phyloP scores from a whole-genome alignment of 2,113 vertebrate genomes.

The Gadus chalcogrammus region DNA sequence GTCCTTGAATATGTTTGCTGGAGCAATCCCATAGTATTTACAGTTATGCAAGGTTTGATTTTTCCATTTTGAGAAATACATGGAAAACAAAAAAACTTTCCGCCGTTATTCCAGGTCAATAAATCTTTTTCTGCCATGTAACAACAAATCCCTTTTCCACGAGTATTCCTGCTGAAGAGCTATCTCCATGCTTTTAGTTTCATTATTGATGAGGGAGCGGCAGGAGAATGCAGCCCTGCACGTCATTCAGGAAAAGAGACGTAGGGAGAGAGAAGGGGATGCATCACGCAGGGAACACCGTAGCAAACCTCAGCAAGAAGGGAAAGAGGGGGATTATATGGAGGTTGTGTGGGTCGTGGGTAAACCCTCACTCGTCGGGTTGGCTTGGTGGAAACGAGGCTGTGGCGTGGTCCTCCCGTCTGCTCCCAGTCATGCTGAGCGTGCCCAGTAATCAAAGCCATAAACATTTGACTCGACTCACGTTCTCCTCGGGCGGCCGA shows the following conservation, averaged over 20 bases:
- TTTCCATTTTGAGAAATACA: too few relatives aligned
- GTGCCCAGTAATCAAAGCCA: conserved; percentile 36
- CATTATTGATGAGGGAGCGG: conserved; percentile 65
- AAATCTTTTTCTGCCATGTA: too few relatives aligned
- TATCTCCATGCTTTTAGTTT: conserved; percentile 54
- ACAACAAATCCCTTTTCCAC: conserved; percentile 20
- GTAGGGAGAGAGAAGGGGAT: conserved; percentile 18
- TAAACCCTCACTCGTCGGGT: conserved; percentile 32
- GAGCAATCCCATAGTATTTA: too few relatives aligned
- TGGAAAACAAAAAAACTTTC: too few relatives aligned
- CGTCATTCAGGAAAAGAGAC: conserved; percentile 45
- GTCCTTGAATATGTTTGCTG: too few relatives aligned
- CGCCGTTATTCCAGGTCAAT: too few relatives aligned
- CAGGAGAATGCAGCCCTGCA: conserved; percentile 42
- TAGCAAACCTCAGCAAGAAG: conserved; percentile 46
- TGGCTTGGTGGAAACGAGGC: conserved; percentile 3
- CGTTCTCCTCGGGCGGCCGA: conserved; percentile 5
- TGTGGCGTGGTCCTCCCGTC: conserved; percentile 3
- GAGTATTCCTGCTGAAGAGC: conserved; percentile 32
- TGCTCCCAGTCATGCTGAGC: conserved; percentile 14
- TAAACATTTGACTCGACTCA: conserved; percentile 44
- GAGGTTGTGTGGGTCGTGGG: conserved; percentile 17
- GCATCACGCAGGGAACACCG: conserved; percentile 49
- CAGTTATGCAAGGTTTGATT: too few relatives aligned
- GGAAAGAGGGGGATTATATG: conserved; percentile 7